A percentile compares a stretch with the other conserved stretches of the same genome.
These are phyloP conservation scores for Eunapius fragilis DNA, from an alignment of 37 sponge, comb jelly and placozoan species.

Conservation along the genomic window DNA sequence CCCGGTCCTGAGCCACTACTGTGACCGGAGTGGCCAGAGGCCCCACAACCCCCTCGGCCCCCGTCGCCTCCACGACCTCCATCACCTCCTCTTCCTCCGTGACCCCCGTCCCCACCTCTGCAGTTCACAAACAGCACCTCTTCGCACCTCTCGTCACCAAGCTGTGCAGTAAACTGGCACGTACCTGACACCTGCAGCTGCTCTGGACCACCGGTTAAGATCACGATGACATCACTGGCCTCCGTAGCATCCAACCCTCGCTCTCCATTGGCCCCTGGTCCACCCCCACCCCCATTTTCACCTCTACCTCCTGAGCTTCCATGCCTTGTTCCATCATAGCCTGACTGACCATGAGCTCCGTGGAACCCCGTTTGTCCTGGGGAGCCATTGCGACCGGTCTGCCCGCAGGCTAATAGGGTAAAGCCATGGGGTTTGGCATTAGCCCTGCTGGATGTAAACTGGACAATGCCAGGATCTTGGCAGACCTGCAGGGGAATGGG, in stretches of 20 bases:
- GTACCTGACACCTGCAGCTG: slow-evolving; percentile 57
- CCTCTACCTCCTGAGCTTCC: slow-evolving; percentile 67
- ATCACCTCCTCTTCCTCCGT: slow-evolving; percentile 79
- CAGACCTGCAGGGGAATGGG: slow-evolving; percentile 36
- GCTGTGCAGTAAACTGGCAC: slow-evolving; percentile 29
- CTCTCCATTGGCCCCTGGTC: slow-evolving; percentile 52
- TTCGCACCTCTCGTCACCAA: slow-evolving; percentile 64
- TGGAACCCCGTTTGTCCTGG: slow-evolving; percentile 30
- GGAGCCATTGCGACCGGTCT: slow-evolving; percentile 45
- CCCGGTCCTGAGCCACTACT: slow-evolving; percentile 7
- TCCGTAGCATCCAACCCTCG: slow-evolving; percentile 69
- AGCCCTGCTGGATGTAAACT: slow-evolving; percentile 56
- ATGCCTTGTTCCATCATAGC: background rate
- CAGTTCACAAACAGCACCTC: slow-evolving; percentile 70
- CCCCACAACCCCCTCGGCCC: background rate
- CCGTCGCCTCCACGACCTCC: slow-evolving; percentile 43
- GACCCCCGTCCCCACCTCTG: slow-evolving; percentile 79
- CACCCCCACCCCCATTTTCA: slow-evolving; percentile 60
- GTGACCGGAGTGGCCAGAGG: background rate
- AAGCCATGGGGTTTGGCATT: slow-evolving; percentile 56
- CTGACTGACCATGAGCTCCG: background rate
- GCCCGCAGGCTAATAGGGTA: slow-evolving; percentile 57
- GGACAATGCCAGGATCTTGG: slow-evolving; percentile 15
- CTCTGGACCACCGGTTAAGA: slow-evolving; percentile 50
- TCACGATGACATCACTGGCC: slow-evolving; percentile 75